phyloP scores from a whole-genome alignment of 2,113 vertebrate genomes.

The Cryptotis parvus region DNA sequence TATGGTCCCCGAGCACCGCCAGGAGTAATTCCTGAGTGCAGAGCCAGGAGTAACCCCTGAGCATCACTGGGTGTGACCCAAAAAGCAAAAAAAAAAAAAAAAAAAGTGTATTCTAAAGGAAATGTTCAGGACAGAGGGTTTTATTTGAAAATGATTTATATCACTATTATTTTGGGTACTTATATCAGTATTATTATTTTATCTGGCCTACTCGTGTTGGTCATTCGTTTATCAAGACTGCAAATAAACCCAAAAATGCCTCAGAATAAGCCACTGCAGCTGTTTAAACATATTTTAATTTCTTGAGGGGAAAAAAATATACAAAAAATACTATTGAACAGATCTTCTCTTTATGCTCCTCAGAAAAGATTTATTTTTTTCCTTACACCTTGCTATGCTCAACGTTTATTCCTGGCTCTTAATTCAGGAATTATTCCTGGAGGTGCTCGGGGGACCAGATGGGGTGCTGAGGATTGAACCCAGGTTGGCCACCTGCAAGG shows the following conservation, averaged over 20 bases:
- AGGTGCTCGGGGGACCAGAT: too few species aligned
- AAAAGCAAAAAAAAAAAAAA: too few species aligned
- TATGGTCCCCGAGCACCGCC: too few species aligned
- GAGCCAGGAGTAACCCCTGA: too few species aligned
- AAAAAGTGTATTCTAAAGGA: not conserved
- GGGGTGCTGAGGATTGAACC: too few species aligned
- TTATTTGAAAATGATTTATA: conserved; percentile 8
- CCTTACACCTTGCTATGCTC: too few species aligned
- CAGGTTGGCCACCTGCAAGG: too few species aligned
- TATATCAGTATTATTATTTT: conserved; percentile 16
- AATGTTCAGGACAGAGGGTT: not conserved
- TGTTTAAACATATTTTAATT: not conserved
- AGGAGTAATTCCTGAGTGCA: too few species aligned
- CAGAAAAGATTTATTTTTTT: too few species aligned
- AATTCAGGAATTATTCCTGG: too few species aligned
- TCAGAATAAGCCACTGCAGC: not conserved
- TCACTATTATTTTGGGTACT: not conserved
- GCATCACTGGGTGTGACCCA: too few species aligned
- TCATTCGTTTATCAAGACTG: not conserved
- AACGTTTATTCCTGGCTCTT: not conserved
- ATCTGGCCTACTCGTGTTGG: not conserved
- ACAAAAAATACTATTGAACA: not conserved
- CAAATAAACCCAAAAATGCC: conserved; percentile 1
- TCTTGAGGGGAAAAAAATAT: not conserved
- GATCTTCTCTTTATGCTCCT: not conserved